These are phyloP conservation scores for Rallus limicola DNA, from an alignment of 2,113 vertebrate genomes.

Conservation along the genomic window DNA sequence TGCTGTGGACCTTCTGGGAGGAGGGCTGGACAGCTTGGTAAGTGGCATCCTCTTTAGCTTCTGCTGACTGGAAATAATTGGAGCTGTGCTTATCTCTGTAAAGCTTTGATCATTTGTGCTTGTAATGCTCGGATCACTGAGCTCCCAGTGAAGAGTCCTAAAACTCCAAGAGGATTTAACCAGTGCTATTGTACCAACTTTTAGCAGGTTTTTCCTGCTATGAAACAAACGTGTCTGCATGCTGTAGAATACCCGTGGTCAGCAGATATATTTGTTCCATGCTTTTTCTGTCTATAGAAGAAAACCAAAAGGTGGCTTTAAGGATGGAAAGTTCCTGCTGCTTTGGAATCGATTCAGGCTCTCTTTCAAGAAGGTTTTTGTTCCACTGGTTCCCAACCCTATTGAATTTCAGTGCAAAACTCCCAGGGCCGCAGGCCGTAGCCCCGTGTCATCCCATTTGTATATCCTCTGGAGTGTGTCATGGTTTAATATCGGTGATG, in stretches of 20 bases:
- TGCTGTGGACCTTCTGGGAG: slow-evolving; percentile 94
- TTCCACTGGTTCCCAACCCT: neutral
- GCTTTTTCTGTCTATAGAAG: neutral
- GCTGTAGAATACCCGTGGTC: neutral
- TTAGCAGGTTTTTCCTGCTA: neutral
- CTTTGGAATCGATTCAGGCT: neutral
- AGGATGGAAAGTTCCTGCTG: neutral
- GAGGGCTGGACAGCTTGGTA: slow-evolving; percentile 95
- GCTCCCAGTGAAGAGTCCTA: neutral
- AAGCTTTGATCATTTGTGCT: neutral
- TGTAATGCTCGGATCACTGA: slow-evolving; percentile 10
- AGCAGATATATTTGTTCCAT: neutral
- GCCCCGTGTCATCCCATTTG: neutral
- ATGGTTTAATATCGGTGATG: neutral
- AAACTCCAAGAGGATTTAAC: neutral
- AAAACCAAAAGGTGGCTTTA: neutral
- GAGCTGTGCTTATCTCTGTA: slow-evolving; percentile 42
- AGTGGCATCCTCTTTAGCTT: slow-evolving; percentile 57
- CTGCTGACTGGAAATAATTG: neutral
- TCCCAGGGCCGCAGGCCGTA: neutral
- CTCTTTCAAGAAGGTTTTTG: neutral
- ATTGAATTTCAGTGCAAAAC: neutral
- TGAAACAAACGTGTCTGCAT: neutral
- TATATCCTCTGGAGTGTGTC: neutral
- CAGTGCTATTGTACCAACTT: neutral